Conservation (phyloP, 2,113 vertebrate species). For the Labeo rohita region DNA sequence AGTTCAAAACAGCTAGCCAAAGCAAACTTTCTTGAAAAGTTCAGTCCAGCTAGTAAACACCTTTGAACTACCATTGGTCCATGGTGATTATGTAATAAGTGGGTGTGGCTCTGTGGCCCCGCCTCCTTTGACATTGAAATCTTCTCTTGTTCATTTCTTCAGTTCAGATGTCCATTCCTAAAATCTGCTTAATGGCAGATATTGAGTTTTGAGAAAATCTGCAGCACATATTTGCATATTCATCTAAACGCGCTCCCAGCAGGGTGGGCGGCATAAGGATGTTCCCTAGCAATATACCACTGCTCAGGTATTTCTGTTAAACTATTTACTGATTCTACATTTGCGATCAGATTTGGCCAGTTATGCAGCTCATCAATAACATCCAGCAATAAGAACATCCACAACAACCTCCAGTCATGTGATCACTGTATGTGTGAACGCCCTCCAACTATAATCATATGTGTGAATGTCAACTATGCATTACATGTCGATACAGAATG, state of each 20-base stretch:
- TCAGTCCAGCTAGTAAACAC: not conserved
- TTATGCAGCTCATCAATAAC: not conserved
- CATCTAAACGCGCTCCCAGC: not conserved
- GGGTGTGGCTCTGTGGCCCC: not conserved
- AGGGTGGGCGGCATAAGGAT: no score
- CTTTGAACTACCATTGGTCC: not conserved
- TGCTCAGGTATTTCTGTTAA: no score
- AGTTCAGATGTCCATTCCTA: not conserved
- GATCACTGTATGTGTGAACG: constrained; percentile 6
- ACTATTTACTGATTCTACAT: not conserved
- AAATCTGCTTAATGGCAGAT: not conserved
- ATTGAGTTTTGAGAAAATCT: not conserved
- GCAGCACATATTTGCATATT: not conserved
- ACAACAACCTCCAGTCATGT: not conserved
- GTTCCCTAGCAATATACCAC: no score
- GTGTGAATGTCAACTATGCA: constrained; percentile 20
- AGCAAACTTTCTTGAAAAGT: no score
- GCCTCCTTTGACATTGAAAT: not conserved
- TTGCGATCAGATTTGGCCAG: not conserved
- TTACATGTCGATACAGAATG: constrained; percentile 23
- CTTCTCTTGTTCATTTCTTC: no score
- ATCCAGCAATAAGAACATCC: not conserved
- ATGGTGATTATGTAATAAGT: not conserved
- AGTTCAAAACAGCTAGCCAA: no score
- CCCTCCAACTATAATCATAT: not conserved